A percentile compares a stretch with the other conserved stretches of the same genome.
Conservation (phyloP, 2,888 invertebrate genomes). For the Amorpha juglandis region DNA sequence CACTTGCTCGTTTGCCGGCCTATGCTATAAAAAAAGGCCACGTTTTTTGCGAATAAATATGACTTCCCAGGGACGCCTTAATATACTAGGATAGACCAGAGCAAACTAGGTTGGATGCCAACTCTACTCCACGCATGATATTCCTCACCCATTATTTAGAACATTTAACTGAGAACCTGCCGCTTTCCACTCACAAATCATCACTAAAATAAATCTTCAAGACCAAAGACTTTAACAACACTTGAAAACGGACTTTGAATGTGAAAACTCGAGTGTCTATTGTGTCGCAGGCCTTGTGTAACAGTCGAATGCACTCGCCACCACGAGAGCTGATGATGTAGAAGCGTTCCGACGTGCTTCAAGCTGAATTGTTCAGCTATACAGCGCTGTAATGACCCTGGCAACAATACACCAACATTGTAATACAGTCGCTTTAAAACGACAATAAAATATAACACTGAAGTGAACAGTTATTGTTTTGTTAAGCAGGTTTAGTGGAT, state of each 20-base stretch:
- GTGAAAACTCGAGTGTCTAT: slow-evolving; percentile 3
- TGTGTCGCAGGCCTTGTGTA: background rate
- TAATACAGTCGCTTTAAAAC: background rate
- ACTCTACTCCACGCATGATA: no score
- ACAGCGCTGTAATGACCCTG: slow-evolving; percentile 13
- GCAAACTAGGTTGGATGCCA: no score
- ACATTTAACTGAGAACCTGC: no score
- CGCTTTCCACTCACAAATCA: background rate
- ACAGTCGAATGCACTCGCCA: slow-evolving; percentile 5
- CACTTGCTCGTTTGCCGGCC: no score
- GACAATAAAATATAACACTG: background rate
- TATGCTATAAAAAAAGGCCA: no score
- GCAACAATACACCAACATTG: slow-evolving; percentile 1
- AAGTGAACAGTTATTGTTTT: background rate
- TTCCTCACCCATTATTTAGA: background rate
- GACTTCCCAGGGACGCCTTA: no score
- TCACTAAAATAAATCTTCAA: background rate
- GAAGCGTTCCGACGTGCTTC: background rate
- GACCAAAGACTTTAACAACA: background rate
- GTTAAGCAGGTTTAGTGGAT: no score
- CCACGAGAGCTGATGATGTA: slow-evolving; percentile 11
- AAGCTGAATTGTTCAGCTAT: slow-evolving; percentile 4
- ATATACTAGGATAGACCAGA: no score
- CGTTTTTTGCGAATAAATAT: no score
- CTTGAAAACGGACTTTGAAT: background rate